These are phyloP conservation scores for Andrena cerasifolii DNA, from an alignment of 1,140 invertebrate genomes.

Conservation along the genomic window DNA sequence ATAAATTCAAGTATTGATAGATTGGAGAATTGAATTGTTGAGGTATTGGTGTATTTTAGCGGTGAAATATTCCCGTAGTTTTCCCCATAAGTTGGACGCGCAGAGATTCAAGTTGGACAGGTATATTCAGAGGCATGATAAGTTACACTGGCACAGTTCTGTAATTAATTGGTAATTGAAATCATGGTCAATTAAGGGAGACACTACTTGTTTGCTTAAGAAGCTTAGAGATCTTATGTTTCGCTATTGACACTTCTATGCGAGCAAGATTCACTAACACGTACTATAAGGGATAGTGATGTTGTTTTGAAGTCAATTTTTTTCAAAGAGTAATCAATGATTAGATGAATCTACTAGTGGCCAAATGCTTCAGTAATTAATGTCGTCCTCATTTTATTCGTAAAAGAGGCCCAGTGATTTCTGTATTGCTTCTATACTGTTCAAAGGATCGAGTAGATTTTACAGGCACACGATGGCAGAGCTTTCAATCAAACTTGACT, in stretches of 20 bases:
- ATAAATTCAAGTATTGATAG: neutral
- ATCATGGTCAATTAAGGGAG: constrained; percentile 4
- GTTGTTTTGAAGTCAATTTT: constrained; percentile 40
- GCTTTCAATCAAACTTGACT: neutral
- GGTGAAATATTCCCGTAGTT: too few relatives aligned
- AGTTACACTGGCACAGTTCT: neutral
- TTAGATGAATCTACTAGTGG: neutral
- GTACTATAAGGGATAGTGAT: constrained; percentile 41
- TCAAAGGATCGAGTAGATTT: neutral
- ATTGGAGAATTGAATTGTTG: too few relatives aligned
- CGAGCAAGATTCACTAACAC: constrained; percentile 20
- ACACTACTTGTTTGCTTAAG: constrained; percentile 12
- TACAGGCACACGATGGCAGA: neutral
- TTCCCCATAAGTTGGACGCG: too few relatives aligned
- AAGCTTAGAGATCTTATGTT: neutral
- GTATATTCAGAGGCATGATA: neutral
- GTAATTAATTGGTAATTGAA: neutral
- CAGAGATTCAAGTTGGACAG: too few relatives aligned
- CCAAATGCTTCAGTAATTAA: neutral
- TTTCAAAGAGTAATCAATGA: neutral
- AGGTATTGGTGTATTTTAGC: too few relatives aligned
- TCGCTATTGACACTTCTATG: neutral
- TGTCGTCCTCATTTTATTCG: neutral
- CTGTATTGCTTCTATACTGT: neutral
- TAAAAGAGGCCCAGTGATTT: neutral